Evolutionary conservation across 1,140 invertebrate genomes (phyloP).

Genomic region (Drosophila suzukii): DNA sequence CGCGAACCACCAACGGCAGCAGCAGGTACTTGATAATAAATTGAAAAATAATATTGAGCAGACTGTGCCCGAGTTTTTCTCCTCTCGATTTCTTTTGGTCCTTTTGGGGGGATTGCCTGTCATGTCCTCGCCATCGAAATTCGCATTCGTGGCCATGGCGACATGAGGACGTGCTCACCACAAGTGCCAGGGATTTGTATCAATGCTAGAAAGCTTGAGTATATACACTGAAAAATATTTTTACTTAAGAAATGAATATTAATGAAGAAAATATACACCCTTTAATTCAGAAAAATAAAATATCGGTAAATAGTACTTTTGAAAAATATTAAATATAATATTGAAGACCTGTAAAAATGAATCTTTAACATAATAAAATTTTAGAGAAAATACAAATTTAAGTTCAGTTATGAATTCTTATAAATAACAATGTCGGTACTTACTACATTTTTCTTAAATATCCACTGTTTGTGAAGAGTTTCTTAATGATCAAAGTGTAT

Average conservation of each 20-base stretch:
- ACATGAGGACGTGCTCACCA: constrained; percentile 44
- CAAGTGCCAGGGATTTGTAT: constrained; percentile 49
- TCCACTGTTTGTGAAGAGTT: too few relatives aligned
- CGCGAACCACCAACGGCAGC: constrained; percentile 30
- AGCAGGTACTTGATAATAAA: constrained; percentile 76
- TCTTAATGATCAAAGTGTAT: too few relatives aligned
- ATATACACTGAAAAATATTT: not conserved
- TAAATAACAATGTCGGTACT: too few relatives aligned
- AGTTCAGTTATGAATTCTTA: too few relatives aligned
- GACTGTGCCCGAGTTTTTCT: constrained; percentile 49
- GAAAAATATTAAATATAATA: too few relatives aligned
- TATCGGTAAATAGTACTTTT: too few relatives aligned
- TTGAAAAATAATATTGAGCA: constrained; percentile 77
- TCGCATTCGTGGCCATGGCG: constrained; percentile 17
- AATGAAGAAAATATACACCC: not conserved
- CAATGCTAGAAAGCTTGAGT: constrained; percentile 10
- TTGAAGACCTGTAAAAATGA: too few relatives aligned
- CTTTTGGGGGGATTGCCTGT: constrained; percentile 23
- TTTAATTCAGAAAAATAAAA: not conserved
- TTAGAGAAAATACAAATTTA: too few relatives aligned
- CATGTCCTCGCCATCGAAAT: constrained; percentile 32
- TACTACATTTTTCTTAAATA: too few relatives aligned
- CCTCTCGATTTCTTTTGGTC: constrained; percentile 7
- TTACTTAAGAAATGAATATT: not conserved
- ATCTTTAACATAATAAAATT: too few relatives aligned